Percentiles rank a stretch among this genome's conserved stretches.
phyloP scores from a whole-genome alignment of 2,888 invertebrate genomes.

The Lasioglossum leucozonium region DNA sequence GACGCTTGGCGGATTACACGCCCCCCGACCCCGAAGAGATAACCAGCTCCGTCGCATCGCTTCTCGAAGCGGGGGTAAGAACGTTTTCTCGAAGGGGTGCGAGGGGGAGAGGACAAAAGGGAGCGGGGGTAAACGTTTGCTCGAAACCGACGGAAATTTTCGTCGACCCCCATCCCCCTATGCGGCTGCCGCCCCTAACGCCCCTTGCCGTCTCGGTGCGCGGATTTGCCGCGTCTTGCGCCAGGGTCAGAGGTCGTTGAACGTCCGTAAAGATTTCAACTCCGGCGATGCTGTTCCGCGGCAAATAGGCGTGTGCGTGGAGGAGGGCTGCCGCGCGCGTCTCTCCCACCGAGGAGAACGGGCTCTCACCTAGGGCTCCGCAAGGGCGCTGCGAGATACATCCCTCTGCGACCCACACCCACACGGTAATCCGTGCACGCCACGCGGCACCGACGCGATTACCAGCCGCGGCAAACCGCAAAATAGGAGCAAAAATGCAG shows the following conservation, averaged over 20 bases:
- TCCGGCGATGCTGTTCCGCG: slow-evolving; percentile 64
- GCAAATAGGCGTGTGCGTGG: slow-evolving; percentile 68
- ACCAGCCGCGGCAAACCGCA: slow-evolving; percentile 45
- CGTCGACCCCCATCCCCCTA: slow-evolving; percentile 28
- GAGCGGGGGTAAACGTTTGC: slow-evolving; percentile 51
- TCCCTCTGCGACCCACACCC: slow-evolving; percentile 57
- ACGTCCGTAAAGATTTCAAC: slow-evolving; percentile 83
- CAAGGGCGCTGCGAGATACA: neutral
- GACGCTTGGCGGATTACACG: neutral
- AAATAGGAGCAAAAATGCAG: slow-evolving; percentile 39
- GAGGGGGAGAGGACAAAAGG: slow-evolving; percentile 17
- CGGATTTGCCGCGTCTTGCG: slow-evolving; percentile 72
- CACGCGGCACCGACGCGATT: slow-evolving; percentile 54
- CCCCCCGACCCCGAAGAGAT: neutral
- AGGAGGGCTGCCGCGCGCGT: slow-evolving; percentile 24
- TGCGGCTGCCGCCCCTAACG: too few species aligned
- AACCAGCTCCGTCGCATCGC: neutral
- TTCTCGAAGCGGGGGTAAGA: neutral
- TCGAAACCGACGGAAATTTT: slow-evolving; percentile 60
- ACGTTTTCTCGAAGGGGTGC: neutral
- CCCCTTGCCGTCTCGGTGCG: neutral
- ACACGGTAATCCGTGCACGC: slow-evolving; percentile 59
- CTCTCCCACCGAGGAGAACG: slow-evolving; percentile 46
- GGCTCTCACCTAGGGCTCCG: neutral
- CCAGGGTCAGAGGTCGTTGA: slow-evolving; percentile 84